Evolutionary conservation across 2,888 invertebrate species (phyloP).

Genomic region (Sinotaia quadrata): DNA sequence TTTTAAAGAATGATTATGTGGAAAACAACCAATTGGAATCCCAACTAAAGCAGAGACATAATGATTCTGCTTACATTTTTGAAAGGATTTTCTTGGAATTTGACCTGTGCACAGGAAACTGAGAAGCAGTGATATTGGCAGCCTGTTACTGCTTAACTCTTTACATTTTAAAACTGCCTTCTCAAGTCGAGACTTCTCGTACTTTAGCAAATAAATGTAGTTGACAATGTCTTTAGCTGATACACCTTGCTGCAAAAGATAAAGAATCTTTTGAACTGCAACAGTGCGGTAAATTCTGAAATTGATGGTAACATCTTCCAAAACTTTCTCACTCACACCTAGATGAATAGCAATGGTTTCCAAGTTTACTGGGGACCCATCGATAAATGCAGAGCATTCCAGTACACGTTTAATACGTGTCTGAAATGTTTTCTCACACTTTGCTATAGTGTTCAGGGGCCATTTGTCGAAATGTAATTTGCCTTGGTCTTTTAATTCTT

Average conservation of each 20-base stretch:
- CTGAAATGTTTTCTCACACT: background rate
- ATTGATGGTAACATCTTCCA: conserved; percentile 23
- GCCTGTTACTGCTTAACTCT: conserved; percentile 20
- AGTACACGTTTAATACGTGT: background rate
- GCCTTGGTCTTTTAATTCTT: background rate
- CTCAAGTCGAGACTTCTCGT: conserved; percentile 6
- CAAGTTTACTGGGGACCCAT: conserved; percentile 10
- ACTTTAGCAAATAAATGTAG: conserved; percentile 32
- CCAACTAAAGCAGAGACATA: conserved; percentile 14
- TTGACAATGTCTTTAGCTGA: conserved; percentile 27
- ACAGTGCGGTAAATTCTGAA: conserved; percentile 10
- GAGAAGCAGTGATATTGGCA: conserved; percentile 19
- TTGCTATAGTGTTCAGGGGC: background rate
- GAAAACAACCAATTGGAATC: background rate
- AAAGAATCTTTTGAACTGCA: conserved; percentile 20
- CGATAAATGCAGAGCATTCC: background rate
- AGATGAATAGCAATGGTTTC: conserved; percentile 27
- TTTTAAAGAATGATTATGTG: background rate
- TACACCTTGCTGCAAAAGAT: conserved; percentile 25
- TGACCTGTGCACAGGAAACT: conserved; percentile 25
- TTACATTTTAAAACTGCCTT: conserved; percentile 13
- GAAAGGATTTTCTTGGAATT: conserved; percentile 20
- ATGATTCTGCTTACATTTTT: background rate
- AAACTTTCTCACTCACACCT: conserved; percentile 20
- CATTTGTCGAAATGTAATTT: conserved; percentile 3